A percentile compares a stretch with the other conserved stretches of the same genome.
Evolutionary conservation across 1,140 invertebrate genomes (phyloP).

Genomic region (Kradibia gibbosae): DNA sequence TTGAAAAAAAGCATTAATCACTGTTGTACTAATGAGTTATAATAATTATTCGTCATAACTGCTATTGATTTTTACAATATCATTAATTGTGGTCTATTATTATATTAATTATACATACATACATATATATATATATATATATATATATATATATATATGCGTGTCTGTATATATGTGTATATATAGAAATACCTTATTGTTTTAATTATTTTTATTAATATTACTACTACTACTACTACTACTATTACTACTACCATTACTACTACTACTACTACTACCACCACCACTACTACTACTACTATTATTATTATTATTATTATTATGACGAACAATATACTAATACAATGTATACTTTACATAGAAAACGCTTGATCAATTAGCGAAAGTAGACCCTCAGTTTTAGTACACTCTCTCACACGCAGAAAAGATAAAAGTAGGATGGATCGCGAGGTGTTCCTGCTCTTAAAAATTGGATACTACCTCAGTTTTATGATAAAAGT

Average conservation of each 20-base stretch:
- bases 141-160: too few relatives aligned
- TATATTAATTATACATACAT: too few relatives aligned
- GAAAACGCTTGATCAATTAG: conserved; percentile 63
- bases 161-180: too few relatives aligned
- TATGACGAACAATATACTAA: conserved; percentile 61
- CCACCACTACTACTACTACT: conserved; percentile 56
- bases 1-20: conserved; percentile 64
- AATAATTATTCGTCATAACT: conserved; percentile 54
- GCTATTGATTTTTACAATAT: conserved; percentile 51
- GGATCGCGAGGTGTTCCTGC: conserved; percentile 54
- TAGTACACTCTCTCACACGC: conserved; percentile 58
- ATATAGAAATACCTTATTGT: too few relatives aligned
- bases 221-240: conserved; percentile 57
- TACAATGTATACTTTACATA: conserved; percentile 66
- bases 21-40: conserved; percentile 68
- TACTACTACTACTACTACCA: conserved; percentile 55
- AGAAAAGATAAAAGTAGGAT: conserved; percentile 54
- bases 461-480: conserved; percentile 69
- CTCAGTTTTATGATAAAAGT: conserved; percentile 65
- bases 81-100: conserved; percentile 54
- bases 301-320: conserved; percentile 58
- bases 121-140: too few relatives aligned
- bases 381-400: conserved; percentile 70
- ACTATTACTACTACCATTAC: conserved; percentile 51
- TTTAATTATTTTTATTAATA: conserved; percentile 56